phyloP scores from a whole-genome alignment of 2,113 vertebrate genomes.

The Mohoua ochrocephala region DNA sequence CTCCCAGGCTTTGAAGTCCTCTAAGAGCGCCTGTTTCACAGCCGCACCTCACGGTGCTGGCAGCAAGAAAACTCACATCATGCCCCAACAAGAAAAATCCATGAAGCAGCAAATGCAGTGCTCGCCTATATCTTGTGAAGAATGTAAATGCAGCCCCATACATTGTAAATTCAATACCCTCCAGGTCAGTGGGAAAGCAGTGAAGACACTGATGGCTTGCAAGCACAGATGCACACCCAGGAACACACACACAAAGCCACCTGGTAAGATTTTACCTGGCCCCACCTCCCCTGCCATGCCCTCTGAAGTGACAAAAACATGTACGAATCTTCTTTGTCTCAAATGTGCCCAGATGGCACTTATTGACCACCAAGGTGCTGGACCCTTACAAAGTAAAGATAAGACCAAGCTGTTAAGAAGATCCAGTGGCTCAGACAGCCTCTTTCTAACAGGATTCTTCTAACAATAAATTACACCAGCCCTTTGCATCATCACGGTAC shows the following conservation, averaged over 20 bases:
- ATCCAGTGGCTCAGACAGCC: not conserved
- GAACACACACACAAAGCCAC: not conserved
- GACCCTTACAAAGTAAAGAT: not conserved
- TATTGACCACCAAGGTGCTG: not conserved
- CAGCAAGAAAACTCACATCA: not conserved
- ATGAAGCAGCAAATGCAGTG: not conserved
- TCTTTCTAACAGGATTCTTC: not conserved
- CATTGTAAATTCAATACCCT: not conserved
- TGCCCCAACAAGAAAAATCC: not conserved
- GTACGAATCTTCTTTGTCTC: not conserved
- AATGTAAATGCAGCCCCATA: not conserved
- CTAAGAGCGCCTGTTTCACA: not conserved
- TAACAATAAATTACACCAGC: not conserved
- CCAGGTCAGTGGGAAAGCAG: not conserved
- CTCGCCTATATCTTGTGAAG: not conserved
- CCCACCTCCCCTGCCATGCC: not conserved
- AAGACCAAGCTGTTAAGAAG: not conserved
- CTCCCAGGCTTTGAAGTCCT: not conserved
- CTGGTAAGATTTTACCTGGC: not conserved
- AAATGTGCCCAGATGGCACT: not conserved
- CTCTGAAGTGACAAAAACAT: not conserved
- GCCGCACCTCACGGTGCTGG: not conserved
- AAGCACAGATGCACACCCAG: fast-evolving
- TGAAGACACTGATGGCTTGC: not conserved
- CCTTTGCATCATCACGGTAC: not conserved